A percentile compares a stretch with the other conserved stretches of the same genome.
phyloP scores from a whole-genome alignment of 1,140 invertebrate genomes.

The Tetramorium alpestre region DNA sequence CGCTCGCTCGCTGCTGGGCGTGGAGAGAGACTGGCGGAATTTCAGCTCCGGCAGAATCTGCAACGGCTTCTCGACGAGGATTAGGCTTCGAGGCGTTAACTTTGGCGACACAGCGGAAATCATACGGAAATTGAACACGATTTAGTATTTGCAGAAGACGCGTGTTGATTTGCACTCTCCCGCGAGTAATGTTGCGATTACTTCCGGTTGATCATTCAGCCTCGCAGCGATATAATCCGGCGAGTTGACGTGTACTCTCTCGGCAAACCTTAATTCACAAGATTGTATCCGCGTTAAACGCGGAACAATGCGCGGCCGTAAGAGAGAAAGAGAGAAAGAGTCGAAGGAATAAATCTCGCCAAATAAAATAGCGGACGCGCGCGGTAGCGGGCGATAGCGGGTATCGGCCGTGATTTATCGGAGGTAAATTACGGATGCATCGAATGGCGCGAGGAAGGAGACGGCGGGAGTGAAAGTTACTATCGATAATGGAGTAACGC shows the following conservation, averaged over 20 bases:
- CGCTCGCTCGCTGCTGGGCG: constrained; percentile 39
- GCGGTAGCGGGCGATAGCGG: background rate
- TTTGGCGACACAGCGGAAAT: constrained; percentile 38
- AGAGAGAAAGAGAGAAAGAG: background rate
- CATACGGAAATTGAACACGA: constrained; percentile 46
- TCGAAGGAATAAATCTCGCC: background rate
- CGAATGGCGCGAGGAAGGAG: constrained; percentile 28
- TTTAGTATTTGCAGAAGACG: constrained; percentile 34
- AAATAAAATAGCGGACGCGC: constrained; percentile 2
- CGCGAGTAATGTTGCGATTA: constrained; percentile 33
- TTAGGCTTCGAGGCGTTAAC: constrained; percentile 51
- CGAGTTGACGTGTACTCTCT: background rate
- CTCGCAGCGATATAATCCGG: background rate
- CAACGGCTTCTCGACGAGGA: constrained; percentile 47
- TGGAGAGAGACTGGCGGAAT: constrained; percentile 68
- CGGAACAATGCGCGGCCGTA: background rate
- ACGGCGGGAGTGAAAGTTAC: constrained; percentile 50
- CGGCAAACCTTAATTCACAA: background rate
- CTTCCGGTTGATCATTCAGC: background rate
- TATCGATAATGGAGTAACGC: constrained; percentile 55
- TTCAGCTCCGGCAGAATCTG: constrained; percentile 59
- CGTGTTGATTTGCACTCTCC: constrained; percentile 12
- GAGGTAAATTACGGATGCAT: constrained; percentile 51
- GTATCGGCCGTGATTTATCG: constrained; percentile 54
- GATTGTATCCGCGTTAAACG: background rate